Conservation (phyloP, 2,888 invertebrate genomes). For the Brassicogethes aeneus region DNA sequence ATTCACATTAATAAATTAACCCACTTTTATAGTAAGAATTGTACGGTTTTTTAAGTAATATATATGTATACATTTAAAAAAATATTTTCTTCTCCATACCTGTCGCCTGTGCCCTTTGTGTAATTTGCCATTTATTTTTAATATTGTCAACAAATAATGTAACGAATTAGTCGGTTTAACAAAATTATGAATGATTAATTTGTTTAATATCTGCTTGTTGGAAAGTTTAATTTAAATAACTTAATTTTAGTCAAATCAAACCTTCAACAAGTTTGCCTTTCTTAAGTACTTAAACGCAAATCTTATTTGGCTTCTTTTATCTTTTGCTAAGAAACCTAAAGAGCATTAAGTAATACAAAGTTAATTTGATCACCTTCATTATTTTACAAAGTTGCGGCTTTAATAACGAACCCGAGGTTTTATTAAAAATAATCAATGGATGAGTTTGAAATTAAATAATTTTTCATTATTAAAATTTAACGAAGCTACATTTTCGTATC, state of each 20-base stretch:
- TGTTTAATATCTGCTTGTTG: too few relatives aligned
- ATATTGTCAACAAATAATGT: too few relatives aligned
- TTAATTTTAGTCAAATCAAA: neutral
- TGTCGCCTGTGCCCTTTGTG: too few relatives aligned
- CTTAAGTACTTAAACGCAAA: neutral
- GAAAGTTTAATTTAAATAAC: neutral
- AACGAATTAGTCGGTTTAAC: too few relatives aligned
- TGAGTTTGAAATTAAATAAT: neutral
- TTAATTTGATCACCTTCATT: slow-evolving; percentile 1
- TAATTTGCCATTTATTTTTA: too few relatives aligned
- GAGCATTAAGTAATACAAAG: neutral
- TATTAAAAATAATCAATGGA: neutral
- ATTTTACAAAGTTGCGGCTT: neutral
- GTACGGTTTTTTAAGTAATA: too few relatives aligned
- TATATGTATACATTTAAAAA: too few relatives aligned
- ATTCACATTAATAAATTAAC: too few relatives aligned
- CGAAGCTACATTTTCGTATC: too few relatives aligned
- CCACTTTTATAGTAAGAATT: too few relatives aligned
- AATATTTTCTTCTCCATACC: too few relatives aligned
- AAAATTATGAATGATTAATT: too few relatives aligned
- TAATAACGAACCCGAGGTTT: neutral
- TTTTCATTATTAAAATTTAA: neutral
- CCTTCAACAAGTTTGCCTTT: neutral
- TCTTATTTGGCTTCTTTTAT: slow-evolving; percentile 1
- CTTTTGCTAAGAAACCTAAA: neutral